These are phyloP conservation scores for Acanthosepion lycidas DNA, from an alignment of 2,888 invertebrate species.

Conservation along the genomic window DNA sequence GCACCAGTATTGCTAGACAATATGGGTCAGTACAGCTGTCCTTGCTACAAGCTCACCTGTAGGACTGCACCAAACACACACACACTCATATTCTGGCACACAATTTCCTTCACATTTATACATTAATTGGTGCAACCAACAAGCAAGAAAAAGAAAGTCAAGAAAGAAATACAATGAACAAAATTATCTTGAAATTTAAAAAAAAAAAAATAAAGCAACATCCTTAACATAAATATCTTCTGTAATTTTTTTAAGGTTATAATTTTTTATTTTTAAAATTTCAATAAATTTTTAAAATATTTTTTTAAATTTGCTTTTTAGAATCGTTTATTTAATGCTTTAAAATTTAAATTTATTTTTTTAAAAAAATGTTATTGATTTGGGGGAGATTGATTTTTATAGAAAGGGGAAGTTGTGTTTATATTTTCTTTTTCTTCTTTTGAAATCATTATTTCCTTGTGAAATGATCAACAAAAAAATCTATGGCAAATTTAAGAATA, in stretches of 20 bases:
- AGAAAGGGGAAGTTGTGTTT: not conserved
- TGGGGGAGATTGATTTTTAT: not conserved
- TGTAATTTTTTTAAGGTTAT: not conserved
- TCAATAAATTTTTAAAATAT: conserved; percentile 33
- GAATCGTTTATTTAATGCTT: not conserved
- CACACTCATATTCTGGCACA: not conserved
- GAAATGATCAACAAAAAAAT: not conserved
- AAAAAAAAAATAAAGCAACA: not conserved
- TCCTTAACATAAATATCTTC: conserved; percentile 8
- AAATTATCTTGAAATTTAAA: not conserved
- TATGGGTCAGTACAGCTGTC: not conserved
- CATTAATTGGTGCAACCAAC: not conserved
- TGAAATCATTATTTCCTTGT: not conserved
- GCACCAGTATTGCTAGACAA: not conserved
- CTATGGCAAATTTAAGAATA: conserved; percentile 33
- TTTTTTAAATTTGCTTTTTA: not conserved
- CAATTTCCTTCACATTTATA: not conserved
- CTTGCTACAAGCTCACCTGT: conserved; percentile 18
- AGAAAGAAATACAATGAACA: conserved; percentile 1
- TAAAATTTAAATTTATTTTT: not conserved
- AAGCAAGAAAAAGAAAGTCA: not conserved
- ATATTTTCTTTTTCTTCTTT: not conserved
- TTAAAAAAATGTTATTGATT: not conserved
- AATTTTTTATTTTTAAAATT: conserved; percentile 33
- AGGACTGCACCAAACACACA: not conserved